These are phyloP conservation scores for Heliconius himera DNA, from an alignment of 1,140 invertebrate genomes.

Conservation along the genomic window DNA sequence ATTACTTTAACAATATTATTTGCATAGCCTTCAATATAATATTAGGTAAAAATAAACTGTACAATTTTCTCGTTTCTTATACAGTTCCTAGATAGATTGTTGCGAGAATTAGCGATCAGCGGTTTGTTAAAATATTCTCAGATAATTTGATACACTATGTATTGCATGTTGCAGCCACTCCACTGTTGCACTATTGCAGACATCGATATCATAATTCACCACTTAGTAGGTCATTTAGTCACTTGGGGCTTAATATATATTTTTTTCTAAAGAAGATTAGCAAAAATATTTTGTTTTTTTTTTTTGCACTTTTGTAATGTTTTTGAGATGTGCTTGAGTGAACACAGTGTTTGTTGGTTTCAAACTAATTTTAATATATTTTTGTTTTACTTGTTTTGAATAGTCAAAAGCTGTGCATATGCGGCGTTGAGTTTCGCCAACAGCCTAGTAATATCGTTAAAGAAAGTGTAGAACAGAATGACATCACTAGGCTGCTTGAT, in stretches of 20 bases:
- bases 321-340: too few species aligned
- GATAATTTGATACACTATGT: constrained; percentile 3
- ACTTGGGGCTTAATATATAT: neutral
- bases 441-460: too few species aligned
- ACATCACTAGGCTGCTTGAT: too few species aligned
- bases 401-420: too few species aligned
- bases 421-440: too few species aligned
- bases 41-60: neutral
- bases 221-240: neutral
- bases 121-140: constrained; percentile 4
- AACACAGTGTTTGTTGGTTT: too few species aligned
- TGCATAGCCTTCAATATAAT: neutral
- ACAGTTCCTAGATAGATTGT: neutral
- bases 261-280: neutral
- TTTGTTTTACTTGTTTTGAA: too few species aligned
- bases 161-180: neutral
- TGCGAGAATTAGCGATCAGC: neutral
- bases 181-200: neutral
- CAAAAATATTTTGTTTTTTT: too few species aligned
- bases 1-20: neutral
- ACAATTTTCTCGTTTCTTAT: neutral
- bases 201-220: constrained; percentile 4
- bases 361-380: too few species aligned
- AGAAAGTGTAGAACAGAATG: too few species aligned
- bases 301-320: too few species aligned